phyloP scores from a whole-genome alignment of 2,888 invertebrate species.

The Belgica antarctica region DNA sequence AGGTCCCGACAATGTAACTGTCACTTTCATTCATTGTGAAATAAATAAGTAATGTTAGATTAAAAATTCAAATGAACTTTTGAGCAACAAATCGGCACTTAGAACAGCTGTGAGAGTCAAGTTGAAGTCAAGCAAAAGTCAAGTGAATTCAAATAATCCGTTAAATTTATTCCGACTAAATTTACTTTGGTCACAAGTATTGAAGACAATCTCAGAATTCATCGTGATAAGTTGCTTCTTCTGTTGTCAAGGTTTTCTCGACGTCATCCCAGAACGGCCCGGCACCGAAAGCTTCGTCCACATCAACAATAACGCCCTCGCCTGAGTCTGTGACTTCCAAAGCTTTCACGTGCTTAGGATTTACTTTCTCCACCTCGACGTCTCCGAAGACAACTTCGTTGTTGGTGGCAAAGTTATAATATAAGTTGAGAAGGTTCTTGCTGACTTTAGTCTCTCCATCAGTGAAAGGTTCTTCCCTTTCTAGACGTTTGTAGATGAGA shows the following conservation, averaged over 20 bases:
- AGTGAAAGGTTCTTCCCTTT: conserved; percentile 50
- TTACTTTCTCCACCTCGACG: not conserved
- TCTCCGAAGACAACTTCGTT: not conserved
- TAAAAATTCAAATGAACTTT: not conserved
- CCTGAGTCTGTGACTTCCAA: conserved; percentile 23
- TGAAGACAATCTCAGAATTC: conserved; percentile 5
- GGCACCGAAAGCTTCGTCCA: not conserved
- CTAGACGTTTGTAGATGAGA: conserved; percentile 56
- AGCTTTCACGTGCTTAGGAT: not conserved
- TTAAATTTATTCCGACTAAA: not conserved
- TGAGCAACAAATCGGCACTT: too few species aligned
- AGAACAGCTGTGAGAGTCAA: too few species aligned
- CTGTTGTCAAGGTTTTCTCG: not conserved
- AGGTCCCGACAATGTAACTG: conserved; percentile 3
- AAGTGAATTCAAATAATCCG: not conserved
- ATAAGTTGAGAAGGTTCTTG: conserved; percentile 58
- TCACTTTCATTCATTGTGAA: not conserved
- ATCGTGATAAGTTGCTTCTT: not conserved
- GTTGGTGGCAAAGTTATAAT: conserved; percentile 57
- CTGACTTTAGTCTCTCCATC: conserved; percentile 59
- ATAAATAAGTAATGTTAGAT: not conserved
- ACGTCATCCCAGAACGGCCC: conserved; percentile 19
- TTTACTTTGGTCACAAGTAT: too few species aligned
- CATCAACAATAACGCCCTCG: not conserved
- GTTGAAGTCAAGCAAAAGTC: too few species aligned